A percentile compares a stretch with the other conserved stretches of the same genome.
phyloP scores from a whole-genome alignment of 2,888 invertebrate genomes.

The Orchesella flavescens region DNA sequence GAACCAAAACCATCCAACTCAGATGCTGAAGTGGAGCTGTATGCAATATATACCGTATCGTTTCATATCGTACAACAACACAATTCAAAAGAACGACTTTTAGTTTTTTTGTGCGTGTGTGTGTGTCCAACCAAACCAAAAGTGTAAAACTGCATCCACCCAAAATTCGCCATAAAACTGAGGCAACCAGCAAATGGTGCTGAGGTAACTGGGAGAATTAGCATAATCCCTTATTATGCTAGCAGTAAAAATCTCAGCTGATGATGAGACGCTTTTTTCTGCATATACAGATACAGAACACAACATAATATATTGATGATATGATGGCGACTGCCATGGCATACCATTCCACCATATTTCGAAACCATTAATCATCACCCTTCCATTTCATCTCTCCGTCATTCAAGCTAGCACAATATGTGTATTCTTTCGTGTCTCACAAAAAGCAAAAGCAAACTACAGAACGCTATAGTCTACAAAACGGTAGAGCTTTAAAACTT shows the following conservation, averaged over 20 bases:
- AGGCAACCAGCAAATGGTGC: constrained; percentile 34
- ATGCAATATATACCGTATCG: neutral
- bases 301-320: constrained; percentile 1
- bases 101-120: neutral
- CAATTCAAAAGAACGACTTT: no score
- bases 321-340: neutral
- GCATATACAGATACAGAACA: constrained; percentile 1
- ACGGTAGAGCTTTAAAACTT: no score
- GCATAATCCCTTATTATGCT: constrained; percentile 28
- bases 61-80: constrained; percentile 14
- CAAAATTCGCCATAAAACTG: constrained; percentile 55
- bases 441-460: no score
- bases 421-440: neutral
- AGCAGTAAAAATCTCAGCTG: constrained; percentile 30
- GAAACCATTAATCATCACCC: constrained; percentile 57
- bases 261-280: neutral
- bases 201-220: constrained; percentile 11
- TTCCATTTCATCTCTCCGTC: constrained; percentile 42
- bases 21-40: neutral
- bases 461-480: no score
- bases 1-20: no score
- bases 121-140: constrained; percentile 10
- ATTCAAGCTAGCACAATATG: constrained; percentile 8
- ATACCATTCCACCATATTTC: constrained; percentile 30
- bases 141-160: constrained; percentile 46